Base-by-base conservation (phyloP, 1,140 invertebrate genomes). In the Aethina tumida region DNA sequence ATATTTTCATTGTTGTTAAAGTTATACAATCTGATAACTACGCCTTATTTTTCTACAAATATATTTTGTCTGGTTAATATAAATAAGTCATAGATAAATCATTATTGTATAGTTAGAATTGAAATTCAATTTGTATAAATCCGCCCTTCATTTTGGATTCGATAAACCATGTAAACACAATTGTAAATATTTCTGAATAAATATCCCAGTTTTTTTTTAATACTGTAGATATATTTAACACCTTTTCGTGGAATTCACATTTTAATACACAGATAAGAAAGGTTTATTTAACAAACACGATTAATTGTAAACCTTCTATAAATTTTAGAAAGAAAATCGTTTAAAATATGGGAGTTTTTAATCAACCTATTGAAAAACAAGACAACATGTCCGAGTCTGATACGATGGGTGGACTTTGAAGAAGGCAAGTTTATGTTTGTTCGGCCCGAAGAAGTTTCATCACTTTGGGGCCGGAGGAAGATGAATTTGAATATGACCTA, bases 401-500 rank as follows among this genome's bases (percentile, higher is more conserved):
- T 90, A 41, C 80, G 83, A 56, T 94, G 89, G 89, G 89, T 92
- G 57, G 77, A 92, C 60, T 77, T 84, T 50, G 75, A 80, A 15
- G 72, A 81, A 44, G 87, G 86, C 1, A 81, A 84, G 41, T 94
- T 94, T 64, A 79, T 87, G 34, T 92, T 94, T 47, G 85, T 92
- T 1, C 78, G 86, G 49, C 87, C 84, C n/a, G 86, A 92, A 45
- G 79, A 84, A 54, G 84, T 94, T 2, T 88, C 89, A 1, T 78
- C 84, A 52, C 68, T 91, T 39, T 94, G 90, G 90, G 90, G 89
- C 0, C 73, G 75, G 15, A 70, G 77, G 52, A 91, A 91, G 58
- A 81, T 85, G 56, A 94, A 95, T 58, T 76, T 79, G 16, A 78
- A 82, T 55, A 94, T 94, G 90, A 92, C 84, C 10, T 95, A 93